Evolutionary conservation across 2,888 invertebrate species (phyloP), one percentile per base, ranked within the genome.

Genomic region (Synergus laeviventris): DNA sequence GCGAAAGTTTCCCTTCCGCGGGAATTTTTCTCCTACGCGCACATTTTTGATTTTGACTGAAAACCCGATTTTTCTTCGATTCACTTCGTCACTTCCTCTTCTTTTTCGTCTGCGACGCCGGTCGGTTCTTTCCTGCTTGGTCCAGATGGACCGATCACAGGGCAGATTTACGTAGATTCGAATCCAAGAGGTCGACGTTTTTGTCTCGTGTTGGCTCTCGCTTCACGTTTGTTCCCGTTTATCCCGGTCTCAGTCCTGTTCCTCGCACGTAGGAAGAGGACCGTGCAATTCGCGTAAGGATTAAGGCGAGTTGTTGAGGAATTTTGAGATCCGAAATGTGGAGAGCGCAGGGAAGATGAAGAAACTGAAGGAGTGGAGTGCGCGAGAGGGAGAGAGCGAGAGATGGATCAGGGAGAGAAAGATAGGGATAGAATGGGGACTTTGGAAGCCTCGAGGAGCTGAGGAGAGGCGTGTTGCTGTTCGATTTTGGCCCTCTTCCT

Each of bases 401-500:
- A 73, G 54, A 73, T 16, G 62, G 54, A 74, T 64, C 16, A 54
- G 16, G 76, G 64, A 78, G 39, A 70, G 70, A 75, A 64, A 73
- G 59, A 73, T 12, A 75, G 42, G 60, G 31, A 74, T 14, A 70
- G 59, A 79, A 75, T 74, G 79, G 78, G 78, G 79, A 78, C 78
- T 76, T 73, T 78, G 81, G 81, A 80, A 79, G 81, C 76, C 79
- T 79, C 79, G 79, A 79, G 79, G 80, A 81, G 75, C 77, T 76
- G 73, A 75, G 81, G 76, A 73, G 74, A 39, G 74, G 56, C 78
- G 73, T 64, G 77, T 73, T 79, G 81, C 79, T 77, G 74, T 76
- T 78, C 76, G 74, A 76, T 39, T 78, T n/a, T 66, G 78, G 82
- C 81, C 83, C 82, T 82, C 83, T 82, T 82, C 83, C 83, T 83